A percentile compares a stretch with the other conserved stretches of the same genome.
Evolutionary conservation across 1,140 invertebrate genomes (phyloP).

Genomic region (Cephus cinctus): DNA sequence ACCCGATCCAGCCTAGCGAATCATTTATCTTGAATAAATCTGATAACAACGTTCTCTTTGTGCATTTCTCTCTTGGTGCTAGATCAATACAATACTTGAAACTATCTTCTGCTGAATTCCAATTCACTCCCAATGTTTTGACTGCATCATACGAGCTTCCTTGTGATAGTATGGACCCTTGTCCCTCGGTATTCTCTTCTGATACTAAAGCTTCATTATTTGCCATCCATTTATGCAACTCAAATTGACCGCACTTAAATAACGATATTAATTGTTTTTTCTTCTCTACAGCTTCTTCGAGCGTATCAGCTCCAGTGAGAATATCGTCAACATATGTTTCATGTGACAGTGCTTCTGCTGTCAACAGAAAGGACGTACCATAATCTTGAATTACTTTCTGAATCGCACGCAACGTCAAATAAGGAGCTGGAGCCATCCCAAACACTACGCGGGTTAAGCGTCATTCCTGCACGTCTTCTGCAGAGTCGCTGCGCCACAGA

Average conservation of each 20-base stretch:
- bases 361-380: constrained; percentile 22
- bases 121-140: too few relatives aligned
- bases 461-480: constrained; percentile 16
- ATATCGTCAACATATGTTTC: constrained; percentile 55
- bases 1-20: too few relatives aligned
- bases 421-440: constrained; percentile 40
- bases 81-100: too few relatives aligned
- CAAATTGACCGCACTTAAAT: constrained; percentile 24
- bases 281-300: constrained; percentile 16
- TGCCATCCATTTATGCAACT: constrained; percentile 35
- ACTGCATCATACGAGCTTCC: too few relatives aligned
- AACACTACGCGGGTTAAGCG: constrained; percentile 34
- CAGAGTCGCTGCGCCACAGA: constrained; percentile 19
- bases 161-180: constrained; percentile 19
- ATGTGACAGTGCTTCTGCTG: constrained; percentile 26
- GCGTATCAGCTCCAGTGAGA: constrained; percentile 35
- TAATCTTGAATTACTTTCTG: constrained; percentile 27
- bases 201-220: constrained; percentile 25
- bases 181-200: constrained; percentile 26
- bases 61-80: too few relatives aligned
- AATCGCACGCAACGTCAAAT: constrained; percentile 34
- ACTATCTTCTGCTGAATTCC: too few relatives aligned
- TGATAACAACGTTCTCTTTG: too few relatives aligned
- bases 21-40: too few relatives aligned
- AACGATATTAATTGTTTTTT: constrained; percentile 18